Percentiles rank a stretch among this genome's conserved stretches.
Evolutionary conservation across 2,797 vertebrate species (phyloP).

Genomic region (Cheracebus regulus): DNA sequence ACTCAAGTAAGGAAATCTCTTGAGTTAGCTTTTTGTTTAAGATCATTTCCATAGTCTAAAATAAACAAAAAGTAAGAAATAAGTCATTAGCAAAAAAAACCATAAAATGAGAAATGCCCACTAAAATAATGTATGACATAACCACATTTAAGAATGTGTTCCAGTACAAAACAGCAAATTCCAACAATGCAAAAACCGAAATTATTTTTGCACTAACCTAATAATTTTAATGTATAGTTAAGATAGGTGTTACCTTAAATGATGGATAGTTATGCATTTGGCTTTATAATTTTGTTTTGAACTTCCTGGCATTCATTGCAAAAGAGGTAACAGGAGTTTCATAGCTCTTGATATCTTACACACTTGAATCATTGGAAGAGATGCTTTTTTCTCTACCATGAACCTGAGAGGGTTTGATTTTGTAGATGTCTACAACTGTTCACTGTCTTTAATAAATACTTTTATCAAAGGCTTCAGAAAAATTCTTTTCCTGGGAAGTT

Average conservation of each 20-base stretch:
- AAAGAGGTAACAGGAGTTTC: neutral
- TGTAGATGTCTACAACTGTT: neutral
- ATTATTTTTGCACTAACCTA: neutral
- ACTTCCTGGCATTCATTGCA: neutral
- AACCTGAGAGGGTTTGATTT: neutral
- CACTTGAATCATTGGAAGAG: neutral
- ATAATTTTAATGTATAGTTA: neutral
- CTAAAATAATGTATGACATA: neutral
- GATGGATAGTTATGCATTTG: neutral
- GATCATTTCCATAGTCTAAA: neutral
- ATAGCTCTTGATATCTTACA: neutral
- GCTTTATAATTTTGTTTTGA: neutral
- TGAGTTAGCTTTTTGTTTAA: neutral
- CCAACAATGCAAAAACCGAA: neutral
- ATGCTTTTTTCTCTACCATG: neutral
- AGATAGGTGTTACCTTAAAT: neutral
- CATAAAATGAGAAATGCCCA: neutral
- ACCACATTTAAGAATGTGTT: neutral
- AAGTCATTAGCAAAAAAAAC: neutral
- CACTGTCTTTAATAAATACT: neutral
- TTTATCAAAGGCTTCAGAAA: constrained; percentile 4
- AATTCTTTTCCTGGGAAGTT: neutral
- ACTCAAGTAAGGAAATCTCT: neutral
- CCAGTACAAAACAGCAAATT: neutral
- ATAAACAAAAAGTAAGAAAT: neutral